These are phyloP conservation scores for Bryconaethiops microstoma DNA, from an alignment of 2,797 vertebrate genomes.

Conservation along the genomic window DNA sequence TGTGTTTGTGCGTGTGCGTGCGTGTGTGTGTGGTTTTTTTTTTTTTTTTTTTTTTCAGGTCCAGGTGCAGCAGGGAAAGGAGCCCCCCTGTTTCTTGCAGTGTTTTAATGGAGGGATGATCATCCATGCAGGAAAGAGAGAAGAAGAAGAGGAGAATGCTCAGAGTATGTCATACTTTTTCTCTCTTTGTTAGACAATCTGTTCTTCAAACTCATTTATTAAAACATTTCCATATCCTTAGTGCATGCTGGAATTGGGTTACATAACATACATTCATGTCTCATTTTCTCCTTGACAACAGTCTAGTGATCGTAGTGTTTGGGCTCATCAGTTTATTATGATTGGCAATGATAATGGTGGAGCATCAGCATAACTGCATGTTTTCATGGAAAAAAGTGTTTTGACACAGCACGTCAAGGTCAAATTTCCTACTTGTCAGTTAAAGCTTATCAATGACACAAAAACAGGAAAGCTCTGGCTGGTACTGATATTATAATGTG, in stretches of 20 bases:
- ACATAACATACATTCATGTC: too few species aligned
- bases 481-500: not conserved
- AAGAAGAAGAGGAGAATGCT: slow-evolving; percentile 95
- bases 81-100: slow-evolving; percentile 95
- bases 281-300: too few species aligned
- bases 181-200: not conserved
- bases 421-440: slow-evolving; percentile 33
- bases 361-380: not conserved
- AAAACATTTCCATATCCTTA: too few species aligned
- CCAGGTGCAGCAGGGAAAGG: slow-evolving; percentile 96
- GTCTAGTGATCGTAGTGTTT: too few species aligned
- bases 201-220: too few species aligned
- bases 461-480: slow-evolving; percentile 42
- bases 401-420: slow-evolving; percentile 7
- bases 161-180: slow-evolving; percentile 79
- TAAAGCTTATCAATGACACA: not conserved
- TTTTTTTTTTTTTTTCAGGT: slow-evolving; percentile 81
- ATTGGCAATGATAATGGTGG: not conserved
- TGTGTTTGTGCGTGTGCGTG: too few species aligned
- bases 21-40: too few species aligned
- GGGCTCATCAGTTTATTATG: not conserved
- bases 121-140: slow-evolving; percentile 93
- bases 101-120: slow-evolving; percentile 98
- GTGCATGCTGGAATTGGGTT: too few species aligned
- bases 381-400: not conserved